Conservation (phyloP, 2,888 invertebrate species). For the Linyphia triangularis region DNA sequence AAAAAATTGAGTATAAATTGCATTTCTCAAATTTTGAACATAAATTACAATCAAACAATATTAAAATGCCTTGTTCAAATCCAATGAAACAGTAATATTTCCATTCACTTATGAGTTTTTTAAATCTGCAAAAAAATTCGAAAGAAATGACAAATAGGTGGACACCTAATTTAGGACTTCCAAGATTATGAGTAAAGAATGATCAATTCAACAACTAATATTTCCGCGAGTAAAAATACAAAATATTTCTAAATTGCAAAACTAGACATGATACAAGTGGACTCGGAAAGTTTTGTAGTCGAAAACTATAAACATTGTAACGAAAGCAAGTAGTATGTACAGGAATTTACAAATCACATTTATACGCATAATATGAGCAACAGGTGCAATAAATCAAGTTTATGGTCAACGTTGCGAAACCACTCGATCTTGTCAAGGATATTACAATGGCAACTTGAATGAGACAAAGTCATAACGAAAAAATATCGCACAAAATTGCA, state of each 20-base stretch:
- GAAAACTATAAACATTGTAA: background rate
- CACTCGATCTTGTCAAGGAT: background rate
- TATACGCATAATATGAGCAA: conserved; percentile 25
- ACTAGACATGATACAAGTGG: background rate
- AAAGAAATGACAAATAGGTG: too few relatives aligned
- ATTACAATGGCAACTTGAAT: background rate
- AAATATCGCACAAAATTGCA: background rate
- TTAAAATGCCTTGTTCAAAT: too few relatives aligned
- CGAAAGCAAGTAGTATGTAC: background rate
- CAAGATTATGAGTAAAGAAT: background rate
- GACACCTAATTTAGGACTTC: too few relatives aligned
- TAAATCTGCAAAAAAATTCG: too few relatives aligned
- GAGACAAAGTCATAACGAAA: background rate
- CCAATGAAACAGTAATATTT: too few relatives aligned
- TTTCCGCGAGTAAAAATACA: background rate
- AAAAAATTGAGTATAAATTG: too few relatives aligned
- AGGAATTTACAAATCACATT: background rate
- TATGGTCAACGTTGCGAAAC: conserved; percentile 43
- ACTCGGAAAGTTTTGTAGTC: background rate
- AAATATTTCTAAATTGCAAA: background rate
- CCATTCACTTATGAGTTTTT: too few relatives aligned
- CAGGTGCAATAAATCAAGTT: conserved; percentile 62
- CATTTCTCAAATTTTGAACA: too few relatives aligned
- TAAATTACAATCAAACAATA: too few relatives aligned
- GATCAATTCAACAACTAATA: background rate